Evolutionary conservation across 2,797 vertebrate species (phyloP).

Genomic region (Acridotheres tristis): DNA sequence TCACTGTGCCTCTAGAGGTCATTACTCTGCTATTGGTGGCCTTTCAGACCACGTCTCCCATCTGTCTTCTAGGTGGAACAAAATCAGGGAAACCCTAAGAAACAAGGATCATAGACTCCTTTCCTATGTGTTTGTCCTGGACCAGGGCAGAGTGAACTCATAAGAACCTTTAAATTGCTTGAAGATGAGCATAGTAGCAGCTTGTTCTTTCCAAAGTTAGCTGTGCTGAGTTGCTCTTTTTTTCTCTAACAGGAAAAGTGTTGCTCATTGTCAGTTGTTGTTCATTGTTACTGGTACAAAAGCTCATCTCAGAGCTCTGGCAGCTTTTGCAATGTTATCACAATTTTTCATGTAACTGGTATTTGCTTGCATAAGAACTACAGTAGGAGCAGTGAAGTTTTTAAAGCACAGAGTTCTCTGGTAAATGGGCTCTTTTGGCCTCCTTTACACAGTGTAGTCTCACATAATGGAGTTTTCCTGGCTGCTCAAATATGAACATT

Average conservation of each 20-base stretch:
- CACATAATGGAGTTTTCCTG: not conserved
- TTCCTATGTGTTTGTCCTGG: not conserved
- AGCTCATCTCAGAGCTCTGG: not conserved
- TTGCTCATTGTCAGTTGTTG: not conserved
- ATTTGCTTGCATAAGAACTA: not conserved
- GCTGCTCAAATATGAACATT: not conserved
- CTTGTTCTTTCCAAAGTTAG: not conserved
- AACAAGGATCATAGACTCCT: not conserved
- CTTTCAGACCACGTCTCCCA: not conserved
- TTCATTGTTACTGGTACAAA: slow-evolving; percentile 1
- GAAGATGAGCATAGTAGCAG: not conserved
- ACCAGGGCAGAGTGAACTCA: not conserved
- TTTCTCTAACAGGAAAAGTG: not conserved
- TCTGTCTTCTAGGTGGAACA: not conserved
- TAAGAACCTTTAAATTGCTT: not conserved
- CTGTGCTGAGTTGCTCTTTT: not conserved
- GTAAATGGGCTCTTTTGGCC: not conserved
- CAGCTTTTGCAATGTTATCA: not conserved
- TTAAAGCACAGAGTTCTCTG: not conserved
- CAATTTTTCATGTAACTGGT: not conserved
- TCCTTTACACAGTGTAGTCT: not conserved
- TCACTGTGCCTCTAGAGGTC: not conserved
- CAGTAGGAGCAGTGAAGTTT: not conserved
- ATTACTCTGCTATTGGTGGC: not conserved
- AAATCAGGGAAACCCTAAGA: not conserved